Base-by-base conservation (phyloP, 2,888 invertebrate species). In the Dioctria linearis region DNA sequence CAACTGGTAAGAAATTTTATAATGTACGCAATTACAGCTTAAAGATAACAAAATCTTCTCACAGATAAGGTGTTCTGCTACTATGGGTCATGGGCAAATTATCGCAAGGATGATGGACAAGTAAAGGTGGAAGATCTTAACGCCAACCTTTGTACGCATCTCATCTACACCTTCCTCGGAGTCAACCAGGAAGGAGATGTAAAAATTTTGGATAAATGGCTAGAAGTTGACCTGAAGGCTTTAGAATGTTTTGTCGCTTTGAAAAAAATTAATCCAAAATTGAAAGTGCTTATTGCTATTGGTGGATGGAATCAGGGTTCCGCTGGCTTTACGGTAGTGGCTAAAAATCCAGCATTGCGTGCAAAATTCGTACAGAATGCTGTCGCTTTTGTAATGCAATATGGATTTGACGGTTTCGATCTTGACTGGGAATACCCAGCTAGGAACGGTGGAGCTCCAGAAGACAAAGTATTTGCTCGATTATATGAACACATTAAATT, bases 1-100 rank as follows among this genome's bases (percentile, higher is more conserved):
- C 54, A 54, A 54, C 54, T 4, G 49, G 49, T 46, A 46, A 6
- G 49, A 6, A 46, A 9, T 46, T 9, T 46, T 2, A 46, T 46
- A 46, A 46, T 46, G 1, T 46, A 46, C 5, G 5, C 49, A 46
- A 9, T 46, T 9, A 46, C 5, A 46, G 49, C 5, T 46, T 46
- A 46, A 46, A 46, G 49, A 9, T 46, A 6, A 9, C 1, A 46
- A 25, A 25, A 25, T 25, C 25, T 25, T 25, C 25, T 25, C 25
- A 9, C 85, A 93, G 92, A 91, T 80, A 88, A 90, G 81, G 87
- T 94, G 0, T 89, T 93, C 0, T 94, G 94, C 84, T 95, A 94
- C 87, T 93, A 91, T 83, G 93, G 93, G 4, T 91, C 92, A 25
- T 94, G 94, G 94, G 91, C 94, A 0, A 90, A 90, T 0, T 93